Percentiles rank a stretch among this genome's conserved stretches.
These are phyloP conservation scores for Eristalis arbustorum DNA, from an alignment of 2,888 invertebrate genomes.

Conservation along the genomic window DNA sequence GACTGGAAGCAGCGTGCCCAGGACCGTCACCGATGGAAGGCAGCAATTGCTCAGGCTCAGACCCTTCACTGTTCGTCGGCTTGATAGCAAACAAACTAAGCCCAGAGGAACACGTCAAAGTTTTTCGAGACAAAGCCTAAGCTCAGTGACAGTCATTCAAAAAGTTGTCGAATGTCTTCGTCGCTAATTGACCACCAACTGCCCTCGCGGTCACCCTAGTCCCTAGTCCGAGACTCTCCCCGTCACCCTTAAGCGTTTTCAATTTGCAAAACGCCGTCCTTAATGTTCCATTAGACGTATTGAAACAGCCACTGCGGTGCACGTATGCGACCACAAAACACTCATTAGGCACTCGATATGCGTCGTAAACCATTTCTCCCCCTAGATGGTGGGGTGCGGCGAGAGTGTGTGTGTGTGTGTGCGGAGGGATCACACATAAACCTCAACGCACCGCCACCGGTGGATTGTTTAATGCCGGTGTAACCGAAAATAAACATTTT, in stretches of 20 bases:
- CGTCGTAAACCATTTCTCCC: constrained; percentile 19
- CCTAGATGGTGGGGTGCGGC: not conserved
- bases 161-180: too few relatives aligned
- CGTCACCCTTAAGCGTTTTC: not conserved
- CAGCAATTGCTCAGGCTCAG: too few relatives aligned
- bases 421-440: not conserved
- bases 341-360: constrained; percentile 26
- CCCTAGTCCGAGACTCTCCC: not conserved
- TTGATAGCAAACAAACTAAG: too few relatives aligned
- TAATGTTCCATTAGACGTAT: constrained; percentile 28
- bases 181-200: not conserved
- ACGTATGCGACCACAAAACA: constrained; percentile 26
- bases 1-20: too few relatives aligned
- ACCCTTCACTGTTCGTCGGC: too few relatives aligned
- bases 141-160: too few relatives aligned
- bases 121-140: too few relatives aligned
- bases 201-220: not conserved
- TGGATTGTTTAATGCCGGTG: constrained; percentile 43
- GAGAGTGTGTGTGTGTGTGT: not conserved
- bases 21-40: too few relatives aligned
- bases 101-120: too few relatives aligned
- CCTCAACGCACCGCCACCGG: constrained; percentile 4
- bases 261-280: not conserved
- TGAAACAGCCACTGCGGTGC: constrained; percentile 21
- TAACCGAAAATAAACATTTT: constrained; percentile 47